Evolutionary conservation across 2,113 vertebrate species (phyloP), one percentile per base, ranked within the genome.

Genomic region (Heteronetta atricapilla): DNA sequence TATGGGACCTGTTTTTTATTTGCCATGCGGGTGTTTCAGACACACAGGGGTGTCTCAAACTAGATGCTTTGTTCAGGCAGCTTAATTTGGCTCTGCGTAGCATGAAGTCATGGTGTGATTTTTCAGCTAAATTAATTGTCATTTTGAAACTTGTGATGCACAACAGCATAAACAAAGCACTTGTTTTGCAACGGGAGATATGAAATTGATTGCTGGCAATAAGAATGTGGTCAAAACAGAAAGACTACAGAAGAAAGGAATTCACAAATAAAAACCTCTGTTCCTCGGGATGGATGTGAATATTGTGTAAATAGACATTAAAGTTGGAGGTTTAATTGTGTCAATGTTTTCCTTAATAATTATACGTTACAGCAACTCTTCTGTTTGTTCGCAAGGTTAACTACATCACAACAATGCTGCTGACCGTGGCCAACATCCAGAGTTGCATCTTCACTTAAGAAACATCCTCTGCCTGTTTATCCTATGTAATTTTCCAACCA

Each of bases 201-300:
- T 0, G 46, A 92, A 94, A 90, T 96, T 0, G 1, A 95, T 92
- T 88, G 78, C 31, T 88, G 63, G 29, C 88, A 90, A 12, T 93
- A 90, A 84, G 86, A 92, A 87, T 79, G 90, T 90, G 90, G 93
- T 96, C 76, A 86, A 89, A 97, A 95, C 81, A 90, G 64, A 95
- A 90, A 92, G 93, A 88, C 72, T 93, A 46, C 75, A 95, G 89
- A 85, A 91, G 93, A 95, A 95, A 95, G 94, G 96, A 97, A 97
- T 94, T 88, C 72, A 48, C 80, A 91, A 94, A 97, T 96, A 77
- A 95, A 91, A 95, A 81, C 84, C 82, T 88, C 31, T 70, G 58
- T 52, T 95, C 48, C 85, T 75, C 21, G 16, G 68, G 56, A 83
- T 93, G 88, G 75, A 63, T 90, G 74, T 89, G 77, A 88, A 78